A percentile compares a stretch with the other conserved stretches of the same genome.
Evolutionary conservation across 2,113 vertebrate genomes (phyloP).

Genomic region (Pelecanoides urinatrix): DNA sequence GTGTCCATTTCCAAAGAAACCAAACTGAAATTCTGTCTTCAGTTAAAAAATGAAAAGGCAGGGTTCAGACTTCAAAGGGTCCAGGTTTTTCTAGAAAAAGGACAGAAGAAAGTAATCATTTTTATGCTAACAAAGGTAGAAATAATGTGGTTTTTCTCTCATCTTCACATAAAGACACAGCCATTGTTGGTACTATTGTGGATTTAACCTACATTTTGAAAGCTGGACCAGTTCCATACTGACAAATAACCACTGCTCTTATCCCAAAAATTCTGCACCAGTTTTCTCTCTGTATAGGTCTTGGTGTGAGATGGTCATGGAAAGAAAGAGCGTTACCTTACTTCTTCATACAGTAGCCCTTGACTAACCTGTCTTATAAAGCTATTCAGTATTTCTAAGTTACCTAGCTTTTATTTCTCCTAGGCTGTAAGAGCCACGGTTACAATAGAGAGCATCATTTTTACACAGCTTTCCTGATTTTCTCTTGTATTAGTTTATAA

Average conservation of each 20-base stretch:
- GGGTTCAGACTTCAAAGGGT: background rate
- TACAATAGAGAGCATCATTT: conserved; percentile 17
- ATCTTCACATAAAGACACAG: background rate
- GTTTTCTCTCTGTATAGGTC: background rate
- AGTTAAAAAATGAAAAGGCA: background rate
- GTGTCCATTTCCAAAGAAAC: background rate
- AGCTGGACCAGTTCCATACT: background rate
- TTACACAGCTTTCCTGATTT: background rate
- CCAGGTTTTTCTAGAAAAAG: background rate
- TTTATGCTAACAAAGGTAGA: conserved; percentile 30
- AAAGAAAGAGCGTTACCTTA: background rate
- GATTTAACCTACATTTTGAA: conserved; percentile 6
- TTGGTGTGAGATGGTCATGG: background rate
- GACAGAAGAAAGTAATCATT: background rate
- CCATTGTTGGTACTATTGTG: background rate
- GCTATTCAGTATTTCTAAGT: background rate
- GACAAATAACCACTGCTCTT: conserved; percentile 6
- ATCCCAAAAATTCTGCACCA: background rate
- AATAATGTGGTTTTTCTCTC: background rate
- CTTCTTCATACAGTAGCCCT: background rate
- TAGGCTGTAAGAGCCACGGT: background rate
- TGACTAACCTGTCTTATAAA: background rate
- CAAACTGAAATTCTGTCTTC: background rate
- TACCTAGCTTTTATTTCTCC: background rate
- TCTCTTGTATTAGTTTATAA: background rate